Evolutionary conservation across 2,888 invertebrate species (phyloP), one percentile per base, ranked within the genome.

Genomic region (Scaptomyza cyrtandrae): DNA sequence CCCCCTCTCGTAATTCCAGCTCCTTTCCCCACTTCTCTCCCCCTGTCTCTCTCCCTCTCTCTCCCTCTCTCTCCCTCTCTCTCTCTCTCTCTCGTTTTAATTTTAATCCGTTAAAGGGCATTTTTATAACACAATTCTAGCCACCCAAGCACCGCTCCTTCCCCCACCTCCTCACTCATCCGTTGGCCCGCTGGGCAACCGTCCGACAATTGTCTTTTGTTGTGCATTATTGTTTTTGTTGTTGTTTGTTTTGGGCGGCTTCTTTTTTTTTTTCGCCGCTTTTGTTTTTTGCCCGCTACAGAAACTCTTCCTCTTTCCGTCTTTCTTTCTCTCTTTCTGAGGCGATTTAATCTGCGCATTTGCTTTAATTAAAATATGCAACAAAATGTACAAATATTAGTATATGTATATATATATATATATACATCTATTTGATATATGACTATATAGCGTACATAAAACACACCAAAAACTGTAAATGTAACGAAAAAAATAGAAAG

Each of bases 71-170:
- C 35, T 44, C 37, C 9, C 24, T 24, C 46, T 66, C 2, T 9
- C 14, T 13, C 10, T 46, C 35, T 44, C 37, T 10, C 24, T 24
- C 46, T 66, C 53, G 55, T 68, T 82, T 85, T 87, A 71, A 81
- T 87, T 87, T 85, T 68, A 85, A 87, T 87, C 67, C 82, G 79
- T 61, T 75, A 76, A 79, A 71, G 70, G 65, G 65, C 61, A 68
- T 70, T 75, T 77, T 71, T 60, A 72, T 59, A 46, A 49, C 49
- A 43, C 56, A 49, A 35, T 48, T 63, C 19, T 24, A 6, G 39
- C 2, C 37, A 41, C 41, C 16, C 27, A n/a, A n/a, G n/a, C n/a
- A n/a, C n/a, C n/a, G n/a, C n/a, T n/a, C n/a, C n/a, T n/a, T n/a
- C n/a, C n/a, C 0, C 27, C 29, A 4, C 14, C 35, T 14, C 29